Percentiles rank a stretch among this genome's conserved stretches.
Evolutionary conservation across 2,888 invertebrate species (phyloP).

Genomic region (Tortrix viridana): DNA sequence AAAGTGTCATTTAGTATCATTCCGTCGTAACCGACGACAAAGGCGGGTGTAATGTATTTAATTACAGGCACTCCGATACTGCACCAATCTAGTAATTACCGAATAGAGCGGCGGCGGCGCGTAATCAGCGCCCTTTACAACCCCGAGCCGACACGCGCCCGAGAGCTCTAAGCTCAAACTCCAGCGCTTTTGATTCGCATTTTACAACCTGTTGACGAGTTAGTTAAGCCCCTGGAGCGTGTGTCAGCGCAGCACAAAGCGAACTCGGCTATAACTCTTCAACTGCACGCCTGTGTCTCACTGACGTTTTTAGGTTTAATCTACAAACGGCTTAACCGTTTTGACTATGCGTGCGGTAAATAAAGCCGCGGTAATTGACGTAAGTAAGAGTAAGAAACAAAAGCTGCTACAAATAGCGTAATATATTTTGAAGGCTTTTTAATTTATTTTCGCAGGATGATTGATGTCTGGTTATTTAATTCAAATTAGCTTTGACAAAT

Average conservation of each 20-base stretch:
- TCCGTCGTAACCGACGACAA: conserved; percentile 48
- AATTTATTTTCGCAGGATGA: too few species aligned
- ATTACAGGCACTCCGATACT: conserved; percentile 75
- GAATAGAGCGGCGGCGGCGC: conserved; percentile 64
- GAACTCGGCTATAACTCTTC: conserved; percentile 50
- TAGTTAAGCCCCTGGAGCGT: conserved; percentile 68
- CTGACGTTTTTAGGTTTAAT: conserved; percentile 25
- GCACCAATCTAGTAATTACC: conserved; percentile 79
- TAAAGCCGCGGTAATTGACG: too few species aligned
- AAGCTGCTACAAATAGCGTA: too few species aligned
- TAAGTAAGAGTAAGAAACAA: too few species aligned
- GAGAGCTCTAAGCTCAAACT: conserved; percentile 66
- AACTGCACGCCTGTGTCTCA: conserved; percentile 38
- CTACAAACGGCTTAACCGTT: conserved; percentile 6
- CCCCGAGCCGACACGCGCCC: conserved; percentile 68
- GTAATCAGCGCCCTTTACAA: conserved; percentile 78
- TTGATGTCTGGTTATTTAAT: too few species aligned
- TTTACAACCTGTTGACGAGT: conserved; percentile 81
- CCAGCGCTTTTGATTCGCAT: conserved; percentile 71
- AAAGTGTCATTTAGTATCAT: conserved; percentile 28
- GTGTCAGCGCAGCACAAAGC: conserved; percentile 64
- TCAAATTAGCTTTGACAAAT: too few species aligned
- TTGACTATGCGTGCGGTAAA: too few species aligned
- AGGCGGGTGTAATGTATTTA: conserved; percentile 75
- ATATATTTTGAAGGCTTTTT: too few species aligned